These are phyloP conservation scores for Cylloceria caligata DNA, from an alignment of 2,888 invertebrate species.

Conservation along the genomic window DNA sequence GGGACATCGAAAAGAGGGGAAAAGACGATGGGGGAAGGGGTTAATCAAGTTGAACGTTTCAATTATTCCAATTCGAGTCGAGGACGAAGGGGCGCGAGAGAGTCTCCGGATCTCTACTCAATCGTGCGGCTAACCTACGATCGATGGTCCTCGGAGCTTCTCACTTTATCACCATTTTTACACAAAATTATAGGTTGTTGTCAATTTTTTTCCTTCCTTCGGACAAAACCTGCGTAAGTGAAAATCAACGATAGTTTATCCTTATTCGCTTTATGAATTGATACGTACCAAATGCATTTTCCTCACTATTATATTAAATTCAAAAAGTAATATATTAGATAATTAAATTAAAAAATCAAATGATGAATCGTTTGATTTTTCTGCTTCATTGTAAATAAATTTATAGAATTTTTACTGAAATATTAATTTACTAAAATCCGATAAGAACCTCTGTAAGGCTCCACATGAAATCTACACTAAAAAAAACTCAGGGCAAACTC, in stretches of 20 bases:
- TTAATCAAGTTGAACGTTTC: conserved; percentile 73
- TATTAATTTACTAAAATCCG: neutral
- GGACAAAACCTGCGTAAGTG: neutral
- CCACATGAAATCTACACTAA: too few relatives aligned
- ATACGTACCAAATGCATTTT: too few relatives aligned
- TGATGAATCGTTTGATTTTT: neutral
- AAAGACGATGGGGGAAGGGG: conserved; percentile 65
- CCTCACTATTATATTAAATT: neutral
- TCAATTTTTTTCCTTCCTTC: neutral
- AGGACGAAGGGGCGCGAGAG: conserved; percentile 57
- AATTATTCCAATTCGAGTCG: conserved; percentile 71
- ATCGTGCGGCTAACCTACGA: conserved; percentile 64
- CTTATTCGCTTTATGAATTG: neutral
- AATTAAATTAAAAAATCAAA: too few relatives aligned
- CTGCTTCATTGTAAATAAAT: too few relatives aligned
- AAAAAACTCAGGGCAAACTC: too few relatives aligned
- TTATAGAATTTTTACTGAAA: too few relatives aligned
- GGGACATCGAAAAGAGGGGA: conserved; percentile 65
- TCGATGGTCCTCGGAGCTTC: conserved; percentile 59
- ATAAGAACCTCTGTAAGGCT: neutral
- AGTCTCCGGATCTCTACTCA: conserved; percentile 45
- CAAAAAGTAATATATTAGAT: neutral
- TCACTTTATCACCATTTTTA: conserved; percentile 43
- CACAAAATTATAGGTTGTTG: neutral
- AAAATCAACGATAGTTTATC: neutral